phyloP scores from a whole-genome alignment of 2,113 vertebrate genomes.

The Anhinga anhinga region DNA sequence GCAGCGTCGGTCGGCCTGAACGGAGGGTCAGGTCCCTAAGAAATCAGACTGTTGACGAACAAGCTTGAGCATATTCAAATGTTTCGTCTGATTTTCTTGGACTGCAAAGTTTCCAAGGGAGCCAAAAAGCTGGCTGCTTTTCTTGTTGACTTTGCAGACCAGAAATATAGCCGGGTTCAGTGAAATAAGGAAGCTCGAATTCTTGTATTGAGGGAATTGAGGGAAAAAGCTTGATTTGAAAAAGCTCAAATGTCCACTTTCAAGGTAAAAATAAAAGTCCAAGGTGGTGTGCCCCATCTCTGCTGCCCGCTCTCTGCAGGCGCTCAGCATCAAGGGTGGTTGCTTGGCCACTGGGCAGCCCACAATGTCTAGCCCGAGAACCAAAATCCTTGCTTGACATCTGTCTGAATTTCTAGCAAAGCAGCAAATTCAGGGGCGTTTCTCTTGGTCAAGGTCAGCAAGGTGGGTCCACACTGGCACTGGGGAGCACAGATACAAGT shows the following conservation, averaged over 20 bases:
- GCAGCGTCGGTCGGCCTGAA: neutral
- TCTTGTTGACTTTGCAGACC: slow-evolving; percentile 45
- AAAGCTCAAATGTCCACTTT: neutral
- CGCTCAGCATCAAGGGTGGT: neutral
- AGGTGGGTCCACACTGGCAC: neutral
- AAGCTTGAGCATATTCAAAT: slow-evolving; percentile 11
- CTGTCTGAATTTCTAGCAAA: neutral
- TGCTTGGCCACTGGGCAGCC: accelerated
- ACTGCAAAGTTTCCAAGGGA: slow-evolving; percentile 31
- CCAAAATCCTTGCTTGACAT: neutral
- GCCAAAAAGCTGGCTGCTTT: slow-evolving; percentile 36
- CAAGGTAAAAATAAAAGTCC: neutral
- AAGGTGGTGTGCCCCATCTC: neutral
- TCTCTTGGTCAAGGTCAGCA: neutral
- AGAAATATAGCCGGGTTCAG: neutral
- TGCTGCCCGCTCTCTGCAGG: neutral
- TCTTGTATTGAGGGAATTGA: neutral
- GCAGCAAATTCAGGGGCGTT: neutral
- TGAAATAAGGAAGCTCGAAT: neutral
- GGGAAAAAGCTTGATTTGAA: neutral
- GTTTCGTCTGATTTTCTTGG: slow-evolving; percentile 63
- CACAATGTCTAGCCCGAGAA: neutral
- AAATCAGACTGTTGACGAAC: slow-evolving; percentile 51
- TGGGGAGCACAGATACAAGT: neutral
- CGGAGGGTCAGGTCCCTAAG: slow-evolving; percentile 37